Conservation (phyloP, 2,888 invertebrate species). For the Andrena praecox region DNA sequence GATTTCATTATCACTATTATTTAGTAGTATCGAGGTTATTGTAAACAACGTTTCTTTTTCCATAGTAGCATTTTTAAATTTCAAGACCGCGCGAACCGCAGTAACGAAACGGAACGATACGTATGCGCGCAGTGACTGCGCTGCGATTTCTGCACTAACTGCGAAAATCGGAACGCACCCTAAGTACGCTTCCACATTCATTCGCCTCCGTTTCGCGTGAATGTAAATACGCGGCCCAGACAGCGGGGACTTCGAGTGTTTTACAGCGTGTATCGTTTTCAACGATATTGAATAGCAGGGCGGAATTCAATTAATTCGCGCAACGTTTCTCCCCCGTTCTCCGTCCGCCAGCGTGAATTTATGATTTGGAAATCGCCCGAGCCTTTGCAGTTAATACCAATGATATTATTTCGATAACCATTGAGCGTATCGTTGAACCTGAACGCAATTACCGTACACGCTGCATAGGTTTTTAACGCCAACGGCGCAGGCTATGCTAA, state of each 20-base stretch:
- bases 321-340: not conserved
- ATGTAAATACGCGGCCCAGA: not conserved
- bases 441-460: not conserved
- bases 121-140: too few relatives aligned
- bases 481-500: not conserved
- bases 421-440: not conserved
- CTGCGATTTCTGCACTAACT: too few relatives aligned
- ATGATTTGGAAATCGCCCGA: not conserved
- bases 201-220: not conserved
- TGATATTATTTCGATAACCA: slow-evolving; percentile 29
- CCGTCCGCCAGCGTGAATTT: not conserved
- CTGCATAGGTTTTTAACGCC: slow-evolving; percentile 10
- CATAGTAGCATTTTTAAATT: too few relatives aligned
- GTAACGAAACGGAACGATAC: too few relatives aligned
- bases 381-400: slow-evolving; percentile 2
- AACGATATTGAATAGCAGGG: not conserved
- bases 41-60: too few relatives aligned
- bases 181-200: not conserved
- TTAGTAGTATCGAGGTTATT: too few relatives aligned
- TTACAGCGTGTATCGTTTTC: not conserved
- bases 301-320: slow-evolving; percentile 32
- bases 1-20: too few relatives aligned
- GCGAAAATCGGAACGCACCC: too few relatives aligned
- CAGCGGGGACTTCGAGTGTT: not conserved
- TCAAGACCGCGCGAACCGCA: too few relatives aligned